phyloP scores from a whole-genome alignment of 2,888 invertebrate genomes.

The Reticulitermes lucifugus region DNA sequence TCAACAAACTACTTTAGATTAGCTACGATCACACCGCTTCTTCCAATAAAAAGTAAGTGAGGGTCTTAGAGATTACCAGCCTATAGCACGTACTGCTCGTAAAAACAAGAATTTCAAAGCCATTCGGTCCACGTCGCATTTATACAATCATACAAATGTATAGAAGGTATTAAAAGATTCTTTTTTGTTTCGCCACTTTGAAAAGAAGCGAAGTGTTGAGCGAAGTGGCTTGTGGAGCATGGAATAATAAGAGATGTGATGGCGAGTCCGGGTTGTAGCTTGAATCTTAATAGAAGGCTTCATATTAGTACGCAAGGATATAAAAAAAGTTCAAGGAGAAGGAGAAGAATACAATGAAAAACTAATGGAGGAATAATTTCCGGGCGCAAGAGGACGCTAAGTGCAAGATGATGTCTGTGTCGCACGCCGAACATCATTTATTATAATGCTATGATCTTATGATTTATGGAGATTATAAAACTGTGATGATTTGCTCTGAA shows the following conservation, averaged over 20 bases:
- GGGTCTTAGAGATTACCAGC: neutral
- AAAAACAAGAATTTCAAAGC: conserved; percentile 16
- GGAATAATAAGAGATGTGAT: neutral
- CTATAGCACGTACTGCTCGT: neutral
- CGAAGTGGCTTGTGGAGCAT: neutral
- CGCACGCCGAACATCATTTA: conserved; percentile 25
- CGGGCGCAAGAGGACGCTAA: conserved; percentile 12
- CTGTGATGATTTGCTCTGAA: conserved; percentile 34
- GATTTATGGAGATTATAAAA: conserved; percentile 48
- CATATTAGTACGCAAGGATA: conserved; percentile 21
- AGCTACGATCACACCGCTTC: neutral
- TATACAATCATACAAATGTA: neutral
- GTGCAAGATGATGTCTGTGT: conserved; percentile 31
- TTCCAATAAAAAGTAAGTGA: neutral
- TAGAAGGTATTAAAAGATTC: neutral
- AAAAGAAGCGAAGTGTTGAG: conserved; percentile 10
- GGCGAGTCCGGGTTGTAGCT: neutral
- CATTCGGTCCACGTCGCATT: neutral
- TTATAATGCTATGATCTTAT: conserved; percentile 41
- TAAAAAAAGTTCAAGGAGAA: conserved; percentile 31
- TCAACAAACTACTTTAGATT: neutral
- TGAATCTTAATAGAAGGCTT: conserved; percentile 25
- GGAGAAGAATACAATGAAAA: conserved; percentile 36
- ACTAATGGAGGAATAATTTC: conserved; percentile 47
- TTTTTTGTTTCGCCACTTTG: neutral